Evolutionary conservation across 2,113 vertebrate species (phyloP), one percentile per base, ranked within the genome.

Genomic region (Vicugna pacos): DNA sequence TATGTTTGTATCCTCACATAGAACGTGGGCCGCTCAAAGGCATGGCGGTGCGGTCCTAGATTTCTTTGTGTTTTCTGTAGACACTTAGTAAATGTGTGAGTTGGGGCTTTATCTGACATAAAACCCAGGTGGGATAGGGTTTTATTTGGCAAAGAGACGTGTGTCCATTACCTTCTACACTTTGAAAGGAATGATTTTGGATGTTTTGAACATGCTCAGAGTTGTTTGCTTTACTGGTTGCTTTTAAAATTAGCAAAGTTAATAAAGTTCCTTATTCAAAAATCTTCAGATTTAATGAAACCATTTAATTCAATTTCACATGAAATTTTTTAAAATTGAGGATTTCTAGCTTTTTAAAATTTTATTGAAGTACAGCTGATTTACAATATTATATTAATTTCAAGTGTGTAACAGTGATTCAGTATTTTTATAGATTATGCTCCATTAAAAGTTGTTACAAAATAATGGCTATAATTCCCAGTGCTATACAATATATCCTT

Each of bases 161-260:
- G 35, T 11, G 0, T n/a, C 14, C 24, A 32, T 52, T 82, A 67
- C 50, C 10, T 93, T 93, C 91, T 64, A 46, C 70, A 93, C 42
- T 67, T 84, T 65, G 52, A 77, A 8, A 46, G 32, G 13, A 56
- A 91, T 84, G 52, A 75, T 35, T 90, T 64, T 90, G 69, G 54
- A 83, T 26, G 75, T 30, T 69, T 16, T 84, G 62, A 93, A 81
- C 19, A 54, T 69, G 17, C 6, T 72, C 69, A 72, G 46, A 67
- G 88, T 65, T 58, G 1, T 70, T 86, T 79, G n/a, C 15, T 73
- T 73, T 73, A 84, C 26, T 54, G 70, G 48, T 42, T 96, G 42
- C 52, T 67, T 93, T 96, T 69, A 83, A 48, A 97, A 38, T 65
- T 48, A 92, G 35, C 22, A 58, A 60, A 42, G 82, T 50, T 88